Evolutionary conservation across 2,113 vertebrate genomes (phyloP).

Genomic region (Pampusana beccarii): DNA sequence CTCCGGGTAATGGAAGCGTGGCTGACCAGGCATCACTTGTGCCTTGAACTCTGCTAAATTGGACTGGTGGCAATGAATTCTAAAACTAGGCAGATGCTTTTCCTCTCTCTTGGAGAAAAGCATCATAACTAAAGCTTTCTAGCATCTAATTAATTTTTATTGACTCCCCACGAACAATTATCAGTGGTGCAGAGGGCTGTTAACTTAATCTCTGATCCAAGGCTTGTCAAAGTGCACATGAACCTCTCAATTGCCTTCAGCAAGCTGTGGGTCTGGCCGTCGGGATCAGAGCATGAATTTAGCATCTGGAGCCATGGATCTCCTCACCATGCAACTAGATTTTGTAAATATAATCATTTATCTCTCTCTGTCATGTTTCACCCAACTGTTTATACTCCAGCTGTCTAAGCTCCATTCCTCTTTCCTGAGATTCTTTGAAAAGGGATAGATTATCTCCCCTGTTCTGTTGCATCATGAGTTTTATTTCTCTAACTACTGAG

Average conservation of each 20-base stretch:
- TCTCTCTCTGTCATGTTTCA: neutral
- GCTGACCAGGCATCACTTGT: neutral
- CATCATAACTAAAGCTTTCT: neutral
- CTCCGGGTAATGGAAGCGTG: rapidly evolving
- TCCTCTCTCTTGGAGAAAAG: neutral
- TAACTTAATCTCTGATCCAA: neutral
- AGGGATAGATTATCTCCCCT: neutral
- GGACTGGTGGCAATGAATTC: neutral
- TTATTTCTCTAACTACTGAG: neutral
- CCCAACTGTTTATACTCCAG: neutral
- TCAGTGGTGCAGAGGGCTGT: neutral
- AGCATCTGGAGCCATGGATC: neutral
- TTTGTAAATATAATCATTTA: neutral
- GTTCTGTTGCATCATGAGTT: neutral
- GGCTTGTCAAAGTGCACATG: neutral
- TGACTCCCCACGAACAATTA: neutral
- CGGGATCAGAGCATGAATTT: neutral
- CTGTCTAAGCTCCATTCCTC: neutral
- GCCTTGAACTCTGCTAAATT: neutral
- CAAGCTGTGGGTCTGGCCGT: neutral
- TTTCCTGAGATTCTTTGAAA: neutral
- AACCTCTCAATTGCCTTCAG: neutral
- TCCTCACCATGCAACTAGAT: neutral
- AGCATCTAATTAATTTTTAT: neutral
- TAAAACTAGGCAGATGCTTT: neutral